A percentile compares a stretch with the other conserved stretches of the same genome.
phyloP scores from a whole-genome alignment of 2,888 invertebrate genomes.

The Thelaira solivaga region DNA sequence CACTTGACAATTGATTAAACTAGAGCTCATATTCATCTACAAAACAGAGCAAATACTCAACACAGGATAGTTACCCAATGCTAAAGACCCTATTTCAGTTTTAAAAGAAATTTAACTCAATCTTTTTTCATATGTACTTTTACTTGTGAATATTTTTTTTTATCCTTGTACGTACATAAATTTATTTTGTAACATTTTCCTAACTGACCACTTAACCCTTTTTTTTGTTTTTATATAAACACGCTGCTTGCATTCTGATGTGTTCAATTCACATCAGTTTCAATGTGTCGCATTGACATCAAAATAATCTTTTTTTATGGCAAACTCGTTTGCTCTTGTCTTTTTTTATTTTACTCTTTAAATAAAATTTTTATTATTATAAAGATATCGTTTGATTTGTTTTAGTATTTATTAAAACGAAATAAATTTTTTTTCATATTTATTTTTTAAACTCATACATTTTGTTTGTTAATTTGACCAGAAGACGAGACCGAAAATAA shows the following conservation, averaged over 20 bases:
- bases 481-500: slow-evolving; percentile 23
- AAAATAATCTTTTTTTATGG: slow-evolving; percentile 3
- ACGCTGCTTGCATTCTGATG: not conserved
- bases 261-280: not conserved
- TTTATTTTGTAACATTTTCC: not conserved
- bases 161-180: not conserved
- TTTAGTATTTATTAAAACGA: not conserved
- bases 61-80: too few species aligned
- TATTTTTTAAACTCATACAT: slow-evolving; percentile 16
- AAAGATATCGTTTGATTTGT: not conserved
- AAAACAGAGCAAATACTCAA: too few species aligned
- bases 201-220: not conserved
- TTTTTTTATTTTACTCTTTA: too few species aligned
- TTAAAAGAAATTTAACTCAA: too few species aligned
- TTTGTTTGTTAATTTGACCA: not conserved
- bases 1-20: too few species aligned
- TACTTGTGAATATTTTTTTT: too few species aligned
- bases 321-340: slow-evolving; percentile 21
- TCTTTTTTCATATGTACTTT: too few species aligned
- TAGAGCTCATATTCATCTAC: too few species aligned
- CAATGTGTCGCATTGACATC: not conserved
- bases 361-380: too few species aligned
- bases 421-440: slow-evolving; percentile 31
- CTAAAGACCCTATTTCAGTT: too few species aligned
- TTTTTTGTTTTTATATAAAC: too few species aligned